Conservation (phyloP, 2,113 vertebrate species). For the Equus quagga region DNA sequence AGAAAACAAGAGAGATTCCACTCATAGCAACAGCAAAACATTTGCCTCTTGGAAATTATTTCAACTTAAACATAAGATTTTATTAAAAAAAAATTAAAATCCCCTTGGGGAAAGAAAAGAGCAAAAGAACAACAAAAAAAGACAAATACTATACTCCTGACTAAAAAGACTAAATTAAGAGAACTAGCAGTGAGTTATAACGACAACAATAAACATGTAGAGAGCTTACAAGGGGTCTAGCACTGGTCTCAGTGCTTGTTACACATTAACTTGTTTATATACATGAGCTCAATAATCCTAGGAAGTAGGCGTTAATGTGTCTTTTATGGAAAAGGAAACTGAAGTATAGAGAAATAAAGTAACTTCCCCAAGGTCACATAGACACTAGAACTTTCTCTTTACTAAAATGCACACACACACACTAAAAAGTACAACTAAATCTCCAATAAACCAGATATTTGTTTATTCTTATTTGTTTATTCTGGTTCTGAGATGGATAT, state of each 20-base stretch:
- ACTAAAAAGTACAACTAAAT: not conserved
- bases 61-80: not conserved
- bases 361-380: not conserved
- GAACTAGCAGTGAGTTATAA: not conserved
- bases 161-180: not conserved
- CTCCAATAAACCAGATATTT: not conserved
- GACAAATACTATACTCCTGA: not conserved
- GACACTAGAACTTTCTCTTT: not conserved
- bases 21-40: not conserved
- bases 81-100: not conserved
- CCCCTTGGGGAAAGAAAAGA: not conserved
- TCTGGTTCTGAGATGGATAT: not conserved
- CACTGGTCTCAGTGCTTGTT: not conserved
- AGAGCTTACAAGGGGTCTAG: not conserved
- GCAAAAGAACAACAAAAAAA: not conserved
- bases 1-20: not conserved
- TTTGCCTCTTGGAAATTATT: not conserved
- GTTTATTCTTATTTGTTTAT: not conserved
- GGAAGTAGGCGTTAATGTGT: not conserved
- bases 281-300: not conserved
- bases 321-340: not conserved
- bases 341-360: not conserved
- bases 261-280: not conserved
- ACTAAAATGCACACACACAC: not conserved
- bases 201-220: not conserved